phyloP scores from a whole-genome alignment of 2,888 invertebrate genomes.

The Luperina nickerlii region DNA sequence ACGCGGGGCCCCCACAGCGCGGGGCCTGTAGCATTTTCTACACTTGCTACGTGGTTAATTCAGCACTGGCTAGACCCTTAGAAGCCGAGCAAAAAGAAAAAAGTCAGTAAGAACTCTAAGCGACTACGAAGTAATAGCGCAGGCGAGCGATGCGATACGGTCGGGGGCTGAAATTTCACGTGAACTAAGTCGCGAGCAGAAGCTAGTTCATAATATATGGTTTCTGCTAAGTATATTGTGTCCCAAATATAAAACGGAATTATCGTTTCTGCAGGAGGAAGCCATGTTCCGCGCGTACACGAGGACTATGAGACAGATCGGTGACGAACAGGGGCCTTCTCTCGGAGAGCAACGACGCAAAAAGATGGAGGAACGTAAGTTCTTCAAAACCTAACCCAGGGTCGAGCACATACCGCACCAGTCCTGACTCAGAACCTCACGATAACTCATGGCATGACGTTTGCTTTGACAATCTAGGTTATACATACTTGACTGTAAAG shows the following conservation, averaged over 20 bases:
- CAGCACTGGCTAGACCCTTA: too few species aligned
- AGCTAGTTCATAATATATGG: not conserved
- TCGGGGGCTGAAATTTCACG: too few species aligned
- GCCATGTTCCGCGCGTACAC: constrained; percentile 1
- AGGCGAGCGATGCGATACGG: too few species aligned
- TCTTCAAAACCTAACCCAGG: not conserved
- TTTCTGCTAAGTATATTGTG: not conserved
- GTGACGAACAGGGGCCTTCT: not conserved
- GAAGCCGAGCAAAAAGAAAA: too few species aligned
- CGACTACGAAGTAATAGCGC: too few species aligned
- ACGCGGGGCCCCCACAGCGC: too few species aligned
- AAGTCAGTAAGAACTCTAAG: too few species aligned
- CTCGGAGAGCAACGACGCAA: not conserved
- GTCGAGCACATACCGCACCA: not conserved
- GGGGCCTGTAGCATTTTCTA: too few species aligned
- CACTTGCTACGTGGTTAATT: too few species aligned
- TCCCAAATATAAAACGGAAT: not conserved
- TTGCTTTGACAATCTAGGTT: not conserved
- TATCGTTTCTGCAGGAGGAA: not conserved
- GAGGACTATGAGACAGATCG: not conserved
- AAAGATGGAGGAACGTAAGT: constrained; percentile 1
- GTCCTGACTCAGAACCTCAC: not conserved
- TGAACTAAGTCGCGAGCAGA: too few species aligned
- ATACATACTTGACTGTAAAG: not conserved
- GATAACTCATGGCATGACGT: not conserved